Evolutionary conservation across 2,888 invertebrate species (phyloP), one percentile per base, ranked within the genome.

Genomic region (Corythucha ciliata): DNA sequence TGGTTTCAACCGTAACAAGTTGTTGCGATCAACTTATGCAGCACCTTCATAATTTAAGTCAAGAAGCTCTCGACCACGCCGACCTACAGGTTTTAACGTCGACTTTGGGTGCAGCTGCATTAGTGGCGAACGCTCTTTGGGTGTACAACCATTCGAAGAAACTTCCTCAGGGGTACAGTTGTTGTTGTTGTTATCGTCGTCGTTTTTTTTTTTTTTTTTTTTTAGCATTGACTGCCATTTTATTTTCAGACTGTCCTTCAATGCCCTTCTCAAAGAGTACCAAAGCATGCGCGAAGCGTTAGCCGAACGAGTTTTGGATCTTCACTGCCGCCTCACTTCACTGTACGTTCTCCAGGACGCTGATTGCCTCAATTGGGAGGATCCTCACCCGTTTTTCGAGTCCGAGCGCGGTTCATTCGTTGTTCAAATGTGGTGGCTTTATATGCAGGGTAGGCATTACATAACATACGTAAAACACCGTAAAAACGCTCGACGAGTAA

Each of bases 381-480:
- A 76, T 53, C 61, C 67, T 10, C 69, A 71, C 1, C 70, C 78
- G 1, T 82, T 82, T 62, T 81, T 79, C 61, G 81, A 81, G 66
- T 78, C 78, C 0, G 83, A 84, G 64, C 71, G 83, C 12, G 86
- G 85, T 3, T 84, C 87, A 3, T 87, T 84, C 33, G 80, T 83
- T 2, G 78, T 87, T 56, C 87, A 87, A 64, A 88, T 87, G 76
- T 88, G 88, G 88, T 86, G 87, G 84, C 72, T 86, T 20, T 88
- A 88, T 63, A 83, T 88, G 79, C 79, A 82, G 69, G 83, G 84
- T 80, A 63, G 42, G n/a, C 7, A 2, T 7, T 8, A 33, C 29
- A 8, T 21, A 7, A 21, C 16, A 8, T 22, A 7, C 20, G 8
- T 41, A 7, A 36, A 7, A 7, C 29, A n/a, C n/a, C n/a, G n/a